Base-by-base conservation (phyloP, 2,797 vertebrate species). In the Schizopygopsis pylzovi region DNA sequence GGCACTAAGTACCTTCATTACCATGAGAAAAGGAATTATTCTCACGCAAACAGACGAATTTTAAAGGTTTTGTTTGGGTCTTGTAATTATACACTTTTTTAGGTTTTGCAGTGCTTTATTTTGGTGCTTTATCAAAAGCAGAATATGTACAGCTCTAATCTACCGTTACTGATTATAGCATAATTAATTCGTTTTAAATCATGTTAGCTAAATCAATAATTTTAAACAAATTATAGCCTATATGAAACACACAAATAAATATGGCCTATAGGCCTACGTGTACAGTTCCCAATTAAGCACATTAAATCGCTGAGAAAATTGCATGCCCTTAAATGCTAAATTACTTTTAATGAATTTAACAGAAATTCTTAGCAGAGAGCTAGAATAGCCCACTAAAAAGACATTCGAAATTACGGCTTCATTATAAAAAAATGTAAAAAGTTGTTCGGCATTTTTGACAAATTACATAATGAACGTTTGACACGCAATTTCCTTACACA, bases 21-120 rank as follows among this genome's bases (percentile, higher is more conserved):
- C 95, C 95, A 97, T 96, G 93, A 96, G 95, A 96, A 96, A 96
- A 95, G 95, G 95, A 94, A 95, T 92, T 95, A 95, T 96, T 96
- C 95, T 95, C 93, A 93, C 83, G 94, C 78, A 95, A 95, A 95
- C 96, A 95, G 96, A 96, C 96, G 95, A 96, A 95, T 95, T 93
- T 93, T 49, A 6, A 75, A 73, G 79, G 54, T 81, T 85, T 81
- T 61, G 68, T 63, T 65, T 81, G 25, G 67, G 18, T 54, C 28
- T 79, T 85, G 82, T 18, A 84, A 43, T 49, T 20, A 49, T 41
- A 25, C 76, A 79, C 78, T 84, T 78, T 76, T 76, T 45, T 41
- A 41, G 45, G 71, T 28, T 84, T 68, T 77, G 20, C 43, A 67
- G 33, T 67, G 11, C 45, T 59, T 83, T 77, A 54, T 84, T 68